A percentile compares a stretch with the other conserved stretches of the same genome.
Evolutionary conservation across 2,888 invertebrate species (phyloP).

Genomic region (Diarsia rubi): DNA sequence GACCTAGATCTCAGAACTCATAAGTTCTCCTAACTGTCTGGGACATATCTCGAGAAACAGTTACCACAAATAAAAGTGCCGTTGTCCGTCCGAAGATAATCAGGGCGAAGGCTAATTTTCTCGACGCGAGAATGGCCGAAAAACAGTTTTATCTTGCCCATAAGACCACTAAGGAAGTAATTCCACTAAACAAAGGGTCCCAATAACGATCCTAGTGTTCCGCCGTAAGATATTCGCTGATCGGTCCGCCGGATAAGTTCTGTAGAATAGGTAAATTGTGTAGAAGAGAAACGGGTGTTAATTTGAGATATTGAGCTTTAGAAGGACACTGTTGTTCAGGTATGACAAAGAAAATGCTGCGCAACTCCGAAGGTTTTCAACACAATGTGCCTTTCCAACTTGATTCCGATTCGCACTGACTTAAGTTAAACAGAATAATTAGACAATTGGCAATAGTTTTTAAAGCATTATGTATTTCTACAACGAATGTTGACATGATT

Average conservation of each 20-base stretch:
- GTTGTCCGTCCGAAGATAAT: conserved; percentile 73
- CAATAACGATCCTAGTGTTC: conserved; percentile 76
- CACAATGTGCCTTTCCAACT: not conserved
- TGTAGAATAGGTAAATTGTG: conserved; percentile 24
- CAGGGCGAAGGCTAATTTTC: conserved; percentile 79
- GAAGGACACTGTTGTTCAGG: not conserved
- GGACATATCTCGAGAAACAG: conserved; percentile 62
- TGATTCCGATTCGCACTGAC: not conserved
- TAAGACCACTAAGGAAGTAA: conserved; percentile 84
- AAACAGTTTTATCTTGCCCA: conserved; percentile 85
- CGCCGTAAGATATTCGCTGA: conserved; percentile 76
- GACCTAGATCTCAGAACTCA: conserved; percentile 50
- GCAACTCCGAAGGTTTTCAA: not conserved
- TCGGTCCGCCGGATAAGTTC: conserved; percentile 76
- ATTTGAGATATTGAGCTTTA: not conserved
- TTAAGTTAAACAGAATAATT: not conserved
- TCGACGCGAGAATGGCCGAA: conserved; percentile 72
- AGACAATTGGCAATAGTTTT: not conserved
- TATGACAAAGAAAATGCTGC: not conserved
- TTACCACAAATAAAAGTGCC: conserved; percentile 73
- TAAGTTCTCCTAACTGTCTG: conserved; percentile 59
- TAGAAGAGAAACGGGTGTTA: conserved; percentile 11
- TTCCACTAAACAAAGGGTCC: conserved; percentile 83
- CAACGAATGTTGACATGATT: not conserved
- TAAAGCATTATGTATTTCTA: not conserved